Base-by-base conservation (phyloP, 2,797 vertebrate genomes). In the Karalla daura region DNA sequence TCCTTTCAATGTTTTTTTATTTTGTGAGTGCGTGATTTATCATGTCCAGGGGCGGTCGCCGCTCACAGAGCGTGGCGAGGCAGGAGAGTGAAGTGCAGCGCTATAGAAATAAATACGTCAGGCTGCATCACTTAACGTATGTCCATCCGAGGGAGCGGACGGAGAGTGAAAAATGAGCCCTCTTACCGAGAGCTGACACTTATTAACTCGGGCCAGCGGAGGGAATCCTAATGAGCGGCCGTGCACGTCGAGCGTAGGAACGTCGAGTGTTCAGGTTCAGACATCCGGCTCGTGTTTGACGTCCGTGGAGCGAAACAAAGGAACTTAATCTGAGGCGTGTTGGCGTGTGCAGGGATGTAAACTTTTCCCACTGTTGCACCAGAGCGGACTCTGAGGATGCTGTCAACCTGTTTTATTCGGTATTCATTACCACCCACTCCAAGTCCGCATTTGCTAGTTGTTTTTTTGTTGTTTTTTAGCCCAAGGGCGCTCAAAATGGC, bases 11-110 rank as follows among this genome's bases (percentile, higher is more conserved):
- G 18, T 40, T 33, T 50, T 7, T 24, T 44, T 30, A 27, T 41
- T 15, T 9, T 4, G 18, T 10, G 9, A 15, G 33, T 24, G 24
- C 40, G 12, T 13, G 32, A 40, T 64, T 64, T 12, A n/a, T n/a
- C 25, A 52, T 11, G 12, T 23, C 37, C 25, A 24, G 6, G 32
- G 41, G 7, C 50, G 20, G 35, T 39, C 14, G 32, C 59, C 41
- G 21, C 51, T 43, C 15, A 15, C 15, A 17, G 9, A 12, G 24
- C 14, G 59, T 58, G 33, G 44, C n/a, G 15, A 32, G 18, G 28
- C 68, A 36, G 50, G n/a, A 41, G 53, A 47, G 51, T 47, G 11
- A 45, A 55, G 25, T 52, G 40, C 28, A 32, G 20, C 18, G 32
- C 18, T 43, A 25, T 37, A 18, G 28, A 50, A 25, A 5, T 7